Evolutionary conservation across 2,888 invertebrate species (phyloP).

Genomic region (Pantelozetes paolii): DNA sequence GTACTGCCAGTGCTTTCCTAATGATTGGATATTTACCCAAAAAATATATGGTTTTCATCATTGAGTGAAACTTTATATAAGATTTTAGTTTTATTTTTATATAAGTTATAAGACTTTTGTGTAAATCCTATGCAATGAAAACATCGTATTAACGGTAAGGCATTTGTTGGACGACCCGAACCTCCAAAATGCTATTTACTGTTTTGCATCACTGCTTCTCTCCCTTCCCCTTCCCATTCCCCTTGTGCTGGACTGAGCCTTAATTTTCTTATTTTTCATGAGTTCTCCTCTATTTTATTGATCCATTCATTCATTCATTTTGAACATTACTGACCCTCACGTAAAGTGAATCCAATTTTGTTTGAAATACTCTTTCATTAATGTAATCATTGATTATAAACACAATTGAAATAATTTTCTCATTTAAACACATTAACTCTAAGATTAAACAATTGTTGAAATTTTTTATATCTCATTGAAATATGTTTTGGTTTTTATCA

Average conservation of each 20-base stretch:
- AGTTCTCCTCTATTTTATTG: not conserved
- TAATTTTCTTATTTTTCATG: not conserved
- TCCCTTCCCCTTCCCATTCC: not conserved
- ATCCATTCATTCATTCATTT: not conserved
- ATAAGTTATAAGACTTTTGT: too few relatives aligned
- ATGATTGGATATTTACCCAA: not conserved
- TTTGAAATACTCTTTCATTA: not conserved
- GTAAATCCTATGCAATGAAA: not conserved
- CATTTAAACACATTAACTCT: too few relatives aligned
- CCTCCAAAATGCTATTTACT: not conserved
- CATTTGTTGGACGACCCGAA: not conserved
- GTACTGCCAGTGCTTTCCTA: not conserved
- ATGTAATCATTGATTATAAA: too few relatives aligned
- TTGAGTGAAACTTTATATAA: too few relatives aligned
- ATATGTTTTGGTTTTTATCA: too few relatives aligned
- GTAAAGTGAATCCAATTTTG: not conserved
- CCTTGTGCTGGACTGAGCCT: not conserved
- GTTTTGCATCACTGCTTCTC: slow-evolving; percentile 8
- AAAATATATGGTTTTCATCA: not conserved
- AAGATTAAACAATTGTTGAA: too few relatives aligned
- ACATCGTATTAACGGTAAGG: not conserved
- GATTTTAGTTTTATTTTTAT: too few relatives aligned
- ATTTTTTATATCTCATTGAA: too few relatives aligned
- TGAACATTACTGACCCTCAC: not conserved
- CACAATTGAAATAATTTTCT: too few relatives aligned